Base-by-base conservation (phyloP, 2,888 invertebrate genomes). In the Prosopocoilus inquinatus region DNA sequence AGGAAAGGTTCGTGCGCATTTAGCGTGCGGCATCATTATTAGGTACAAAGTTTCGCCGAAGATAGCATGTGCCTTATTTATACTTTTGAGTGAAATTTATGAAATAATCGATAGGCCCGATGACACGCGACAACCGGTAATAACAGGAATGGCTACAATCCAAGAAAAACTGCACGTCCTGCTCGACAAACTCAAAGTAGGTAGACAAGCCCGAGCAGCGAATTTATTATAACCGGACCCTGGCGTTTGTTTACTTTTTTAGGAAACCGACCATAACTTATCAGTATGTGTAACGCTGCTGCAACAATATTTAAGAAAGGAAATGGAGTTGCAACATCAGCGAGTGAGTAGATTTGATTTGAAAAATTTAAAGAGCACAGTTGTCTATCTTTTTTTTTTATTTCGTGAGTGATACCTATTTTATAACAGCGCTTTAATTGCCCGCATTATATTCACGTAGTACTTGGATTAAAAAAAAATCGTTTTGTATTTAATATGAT, bases 211-310 rank as follows among this genome's bases (percentile, higher is more conserved):
- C 12, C 20, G 20, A 28, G 20, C 16, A n/a, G 1, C 16, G 15
- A 13, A 9, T 38, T 16, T 13, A 49, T 55, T 13, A 28, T 34
- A 16, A 8, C 16, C 9, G 11, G 9, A 36, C 28, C 28, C 36
- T 36, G 13, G 20, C n/a, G 11, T 35, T 15, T 51, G 20, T 51
- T 36, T 55, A 39, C 32, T 32, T 20, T 58, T 61, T 12, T 34
- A 67, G 67, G 65, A 64, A 53, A 63, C 66, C n/a, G 67, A 67
- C 51, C 64, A 65, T 47, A 62, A 67, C 49, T 53, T 67, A 32
- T 57, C 66, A 9, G 57, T 61, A 28, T 65, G 67, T 51, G 65
- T 67, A 16, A 63, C 63, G 46, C 57, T 64, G 49, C 50, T 67
- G 20, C 67, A 67, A 43, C 63, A 63, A 51, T 65, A 60, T 50